Evolutionary conservation across 1,140 invertebrate genomes (phyloP), one percentile per base, ranked within the genome.

Genomic region (Drosophila novamexicana): DNA sequence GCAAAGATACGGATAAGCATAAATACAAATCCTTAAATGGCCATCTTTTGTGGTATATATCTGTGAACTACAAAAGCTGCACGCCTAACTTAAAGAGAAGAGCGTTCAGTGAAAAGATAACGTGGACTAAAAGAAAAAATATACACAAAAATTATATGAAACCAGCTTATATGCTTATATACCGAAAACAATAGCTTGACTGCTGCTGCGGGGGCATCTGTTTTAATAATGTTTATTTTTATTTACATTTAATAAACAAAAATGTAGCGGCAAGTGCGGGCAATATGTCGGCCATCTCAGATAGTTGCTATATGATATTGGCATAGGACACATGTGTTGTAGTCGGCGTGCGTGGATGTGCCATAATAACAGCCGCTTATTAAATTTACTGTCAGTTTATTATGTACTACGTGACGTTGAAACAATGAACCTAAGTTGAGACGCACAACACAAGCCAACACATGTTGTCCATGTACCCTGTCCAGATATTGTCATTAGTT

Each of bases 191-290:
- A 58, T 29, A 16, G 49, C 39, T 37, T 36, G 39, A 36, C 54
- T 54, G 54, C 29, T 64, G 68, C 37, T 50, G 73, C 65, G 73
- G 72, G 73, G 70, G 81, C 71, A 57, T 74, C 58, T 54, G 77
- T 89, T 89, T 88, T 88, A 88, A 88, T 88, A 88, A 88, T 88
- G 80, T 80, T 88, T 86, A 89, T 88, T 83, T 88, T 88, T 88
- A 88, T 89, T 89, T 83, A 79, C 84, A 88, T 88, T 88, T 89
- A 88, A 89, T 88, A 89, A 88, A 88, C 83, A 88, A 82, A 75
- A 76, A 59, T 75, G 62, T 61, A 50, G 66, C 54, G 75, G 69
- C 82, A 86, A 88, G 75, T 88, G 83, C 77, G 74, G 62, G 64
- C 65, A 85, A 85, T 88, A 81, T 83, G 76, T 70, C 83, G 65